Evolutionary conservation across 2,888 invertebrate species (phyloP), one percentile per base, ranked within the genome.

Genomic region (Ectemnius lituratus): DNA sequence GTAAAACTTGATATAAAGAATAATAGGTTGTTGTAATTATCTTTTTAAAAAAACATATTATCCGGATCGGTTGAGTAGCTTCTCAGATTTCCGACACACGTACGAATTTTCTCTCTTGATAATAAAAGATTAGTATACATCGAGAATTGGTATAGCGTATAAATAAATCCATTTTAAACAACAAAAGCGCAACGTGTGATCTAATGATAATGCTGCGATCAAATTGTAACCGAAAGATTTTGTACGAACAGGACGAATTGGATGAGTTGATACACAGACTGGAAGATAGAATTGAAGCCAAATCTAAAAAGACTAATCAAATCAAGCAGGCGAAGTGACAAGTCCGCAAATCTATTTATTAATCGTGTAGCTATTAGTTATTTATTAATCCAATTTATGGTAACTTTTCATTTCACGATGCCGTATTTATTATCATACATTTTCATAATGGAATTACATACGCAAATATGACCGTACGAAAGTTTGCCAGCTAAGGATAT

Each of bases 191-290:
- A n/a, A 58, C 11, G n/a, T n/a, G 45, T 47, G 27, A 62, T 47
- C 2, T 49, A 70, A 16, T 23, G 27, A 16, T 45, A 62, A 23
- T 71, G 4, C 56, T 62, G 0, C 59, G 56, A 62, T 72, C n/a
- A 65, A 52, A 70, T 23, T 16, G 4, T 27, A 58, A 66, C 16
- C 62, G 61, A 62, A 59, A 45, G 72, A 62, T 74, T 63, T 70
- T 80, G 16, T 52, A 4, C 52, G 1, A 82, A 63, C 83, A 92
- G 92, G 88, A 88, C 23, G 92, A 92, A 85, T 86, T 92, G 76
- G 89, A 91, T 74, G 91, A 91, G 73, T 87, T 92, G 76, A 88
- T 92, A 76, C 90, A 91, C 58, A 92, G 92, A 86, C 77, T 92
- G 70, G 89, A 91, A 78, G 90, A 91, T 58, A 89, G 90, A 83